These are phyloP conservation scores for Acromyrmex heyeri DNA, from an alignment of 1,140 invertebrate species.

Conservation along the genomic window DNA sequence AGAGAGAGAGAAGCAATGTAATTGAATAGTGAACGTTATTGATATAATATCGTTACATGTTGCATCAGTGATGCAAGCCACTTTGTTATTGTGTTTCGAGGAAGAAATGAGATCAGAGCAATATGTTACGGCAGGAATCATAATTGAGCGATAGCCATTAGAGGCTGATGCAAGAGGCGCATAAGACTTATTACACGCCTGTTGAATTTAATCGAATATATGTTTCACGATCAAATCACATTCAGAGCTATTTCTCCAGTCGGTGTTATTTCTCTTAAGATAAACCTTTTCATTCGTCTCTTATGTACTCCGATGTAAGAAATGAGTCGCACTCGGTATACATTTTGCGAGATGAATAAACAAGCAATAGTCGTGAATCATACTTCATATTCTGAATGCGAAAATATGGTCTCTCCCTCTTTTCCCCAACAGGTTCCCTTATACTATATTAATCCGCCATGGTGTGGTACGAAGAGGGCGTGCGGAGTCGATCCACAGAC, in stretches of 20 bases:
- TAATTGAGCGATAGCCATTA: conserved; percentile 27
- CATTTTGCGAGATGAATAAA: conserved; percentile 36
- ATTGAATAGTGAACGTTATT: conserved; percentile 7
- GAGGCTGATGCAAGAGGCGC: conserved; percentile 10
- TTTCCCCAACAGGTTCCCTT: conserved; percentile 16
- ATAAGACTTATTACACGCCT: conserved; percentile 6
- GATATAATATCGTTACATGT: conserved; percentile 10
- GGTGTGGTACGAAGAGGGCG: not conserved
- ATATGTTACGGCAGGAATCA: not conserved
- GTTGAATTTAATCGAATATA: conserved; percentile 36
- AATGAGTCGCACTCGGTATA: conserved; percentile 11
- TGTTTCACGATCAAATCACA: conserved; percentile 11
- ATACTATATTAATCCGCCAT: conserved; percentile 35
- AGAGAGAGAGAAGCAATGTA: not conserved
- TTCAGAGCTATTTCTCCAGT: conserved; percentile 20
- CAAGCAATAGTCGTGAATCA: conserved; percentile 39
- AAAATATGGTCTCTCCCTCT: conserved; percentile 23
- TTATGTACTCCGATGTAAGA: not conserved
- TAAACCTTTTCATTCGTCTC: conserved; percentile 10
- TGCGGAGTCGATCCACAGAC: conserved; percentile 38
- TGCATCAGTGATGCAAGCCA: not conserved
- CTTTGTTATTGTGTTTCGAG: conserved; percentile 25
- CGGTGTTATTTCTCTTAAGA: conserved; percentile 19
- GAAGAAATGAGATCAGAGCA: conserved; percentile 3
- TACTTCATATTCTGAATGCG: conserved; percentile 3